Percentiles rank a stretch among this genome's conserved stretches.
phyloP scores from a whole-genome alignment of 2,888 invertebrate species.

The Anthophora plumipes region DNA sequence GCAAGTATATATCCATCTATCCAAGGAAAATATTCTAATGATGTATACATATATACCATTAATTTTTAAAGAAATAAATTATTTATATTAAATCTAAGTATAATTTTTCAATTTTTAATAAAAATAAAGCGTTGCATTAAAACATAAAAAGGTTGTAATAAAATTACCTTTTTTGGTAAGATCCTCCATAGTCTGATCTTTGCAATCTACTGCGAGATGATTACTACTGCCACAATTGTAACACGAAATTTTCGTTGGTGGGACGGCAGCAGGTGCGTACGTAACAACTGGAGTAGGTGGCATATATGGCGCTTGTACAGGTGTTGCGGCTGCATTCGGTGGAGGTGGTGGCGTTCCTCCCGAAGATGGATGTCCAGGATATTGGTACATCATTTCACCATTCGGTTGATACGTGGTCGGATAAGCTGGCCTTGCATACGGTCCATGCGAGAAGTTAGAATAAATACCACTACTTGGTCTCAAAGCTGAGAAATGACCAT shows the following conservation, averaged over 20 bases:
- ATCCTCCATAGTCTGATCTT: constrained; percentile 96
- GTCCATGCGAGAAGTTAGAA: constrained; percentile 81
- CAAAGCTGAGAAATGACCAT: constrained; percentile 81
- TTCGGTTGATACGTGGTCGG: constrained; percentile 85
- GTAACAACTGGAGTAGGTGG: constrained; percentile 81
- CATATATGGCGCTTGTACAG: constrained; percentile 80
- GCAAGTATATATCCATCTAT: too few relatives aligned
- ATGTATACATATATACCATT: too few relatives aligned
- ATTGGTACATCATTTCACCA: constrained; percentile 85
- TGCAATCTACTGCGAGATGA: constrained; percentile 94
- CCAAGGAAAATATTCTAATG: too few relatives aligned
- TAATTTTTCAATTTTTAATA: background rate
- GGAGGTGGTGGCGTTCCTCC: constrained; percentile 79
- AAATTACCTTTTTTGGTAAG: constrained; percentile 87
- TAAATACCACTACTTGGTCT: constrained; percentile 81
- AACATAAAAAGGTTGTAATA: background rate
- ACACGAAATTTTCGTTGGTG: constrained; percentile 90
- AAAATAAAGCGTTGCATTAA: background rate
- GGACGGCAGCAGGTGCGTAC: constrained; percentile 85
- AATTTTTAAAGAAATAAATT: too few relatives aligned
- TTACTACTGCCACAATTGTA: constrained; percentile 96
- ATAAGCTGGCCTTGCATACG: constrained; percentile 83
- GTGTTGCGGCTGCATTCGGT: constrained; percentile 75
- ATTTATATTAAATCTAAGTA: too few relatives aligned
- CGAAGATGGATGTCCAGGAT: constrained; percentile 80